Evolutionary conservation across 2,888 invertebrate species (phyloP).

Genomic region (Zhuqinia jingwanae): DNA sequence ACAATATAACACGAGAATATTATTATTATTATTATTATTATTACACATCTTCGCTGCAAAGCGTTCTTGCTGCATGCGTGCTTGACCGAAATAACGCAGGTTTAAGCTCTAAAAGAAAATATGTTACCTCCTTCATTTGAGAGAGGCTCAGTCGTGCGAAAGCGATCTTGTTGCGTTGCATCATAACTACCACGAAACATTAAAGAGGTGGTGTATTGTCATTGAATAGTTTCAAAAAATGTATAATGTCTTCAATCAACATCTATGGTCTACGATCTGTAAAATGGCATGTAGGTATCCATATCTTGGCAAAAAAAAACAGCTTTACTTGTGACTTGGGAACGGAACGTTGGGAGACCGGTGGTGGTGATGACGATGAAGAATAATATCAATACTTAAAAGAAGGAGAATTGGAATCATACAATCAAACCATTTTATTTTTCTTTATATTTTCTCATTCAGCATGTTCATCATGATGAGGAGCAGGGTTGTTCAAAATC

Average conservation of each 20-base stretch:
- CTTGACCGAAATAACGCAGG: conserved; percentile 57
- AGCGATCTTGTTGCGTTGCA: conserved; percentile 49
- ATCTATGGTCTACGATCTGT: no score
- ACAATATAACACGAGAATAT: not conserved
- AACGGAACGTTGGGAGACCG: no score
- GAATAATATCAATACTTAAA: no score
- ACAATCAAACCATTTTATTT: conserved; percentile 56
- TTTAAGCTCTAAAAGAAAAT: conserved; percentile 8
- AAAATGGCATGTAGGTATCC: not conserved
- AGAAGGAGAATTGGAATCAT: conserved; percentile 46
- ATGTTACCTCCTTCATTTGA: conserved; percentile 19
- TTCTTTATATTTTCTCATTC: conserved; percentile 10
- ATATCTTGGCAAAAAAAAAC: not conserved
- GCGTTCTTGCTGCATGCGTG: conserved; percentile 46
- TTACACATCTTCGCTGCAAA: no score
- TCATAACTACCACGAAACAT: not conserved
- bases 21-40: not conserved
- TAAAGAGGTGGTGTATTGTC: conserved; percentile 31
- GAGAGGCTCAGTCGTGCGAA: conserved; percentile 67
- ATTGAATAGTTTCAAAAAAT: not conserved
- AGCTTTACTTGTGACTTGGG: no score
- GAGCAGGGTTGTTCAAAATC: no score
- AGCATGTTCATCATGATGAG: no score
- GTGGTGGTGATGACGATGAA: no score
- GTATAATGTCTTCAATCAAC: not conserved